Percentiles rank a stretch among this genome's conserved stretches.
These are phyloP conservation scores for Ariolimax columbianus DNA, from an alignment of 2,888 invertebrate genomes.

Conservation along the genomic window DNA sequence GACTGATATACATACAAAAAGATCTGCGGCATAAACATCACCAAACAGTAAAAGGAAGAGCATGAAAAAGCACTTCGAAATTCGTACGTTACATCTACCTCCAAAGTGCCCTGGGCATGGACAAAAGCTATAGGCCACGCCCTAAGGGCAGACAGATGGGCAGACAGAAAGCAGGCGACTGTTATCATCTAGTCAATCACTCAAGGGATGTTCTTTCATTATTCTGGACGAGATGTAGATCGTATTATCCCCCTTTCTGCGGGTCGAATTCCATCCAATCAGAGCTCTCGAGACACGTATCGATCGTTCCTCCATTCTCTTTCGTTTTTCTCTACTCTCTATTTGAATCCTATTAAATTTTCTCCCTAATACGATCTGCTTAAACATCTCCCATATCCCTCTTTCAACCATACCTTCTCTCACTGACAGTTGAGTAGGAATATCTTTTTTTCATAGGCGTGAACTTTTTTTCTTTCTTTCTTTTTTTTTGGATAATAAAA, in stretches of 20 bases:
- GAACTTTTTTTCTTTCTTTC: too few relatives aligned
- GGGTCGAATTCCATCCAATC: background rate
- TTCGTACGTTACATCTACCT: background rate
- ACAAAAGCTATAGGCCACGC: background rate
- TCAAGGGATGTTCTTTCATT: background rate
- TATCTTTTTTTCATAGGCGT: too few relatives aligned
- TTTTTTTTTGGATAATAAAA: too few relatives aligned
- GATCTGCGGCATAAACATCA: too few relatives aligned
- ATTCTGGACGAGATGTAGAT: background rate
- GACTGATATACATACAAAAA: too few relatives aligned
- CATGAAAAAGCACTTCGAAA: background rate
- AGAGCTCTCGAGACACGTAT: constrained; percentile 2
- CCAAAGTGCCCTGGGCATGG: background rate
- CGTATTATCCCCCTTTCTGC: background rate
- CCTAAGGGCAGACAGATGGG: background rate
- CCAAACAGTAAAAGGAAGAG: too few relatives aligned
- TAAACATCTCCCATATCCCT: too few relatives aligned
- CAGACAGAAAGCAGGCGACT: background rate
- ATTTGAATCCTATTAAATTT: too few relatives aligned
- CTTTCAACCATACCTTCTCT: too few relatives aligned
- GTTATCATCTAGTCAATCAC: background rate
- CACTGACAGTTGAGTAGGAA: too few relatives aligned
- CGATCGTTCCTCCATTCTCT: background rate
- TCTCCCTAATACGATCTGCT: too few relatives aligned
- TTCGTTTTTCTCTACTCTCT: too few relatives aligned